A percentile compares a stretch with the other conserved stretches of the same genome.
Evolutionary conservation across 2,888 invertebrate species (phyloP).

Genomic region (Tinea pellionella): DNA sequence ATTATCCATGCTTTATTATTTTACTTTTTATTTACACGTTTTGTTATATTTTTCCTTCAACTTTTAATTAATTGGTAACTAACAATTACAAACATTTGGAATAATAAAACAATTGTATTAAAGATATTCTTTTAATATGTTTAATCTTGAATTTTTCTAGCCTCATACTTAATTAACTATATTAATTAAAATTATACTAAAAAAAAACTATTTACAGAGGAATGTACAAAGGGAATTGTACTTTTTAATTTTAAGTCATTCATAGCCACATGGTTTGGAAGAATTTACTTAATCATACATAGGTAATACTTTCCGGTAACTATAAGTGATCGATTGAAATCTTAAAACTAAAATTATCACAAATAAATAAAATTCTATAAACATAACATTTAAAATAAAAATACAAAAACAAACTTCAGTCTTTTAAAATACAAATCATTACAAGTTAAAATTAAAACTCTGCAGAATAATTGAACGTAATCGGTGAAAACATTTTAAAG

Average conservation of each 20-base stretch:
- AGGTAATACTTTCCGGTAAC: conserved; percentile 68
- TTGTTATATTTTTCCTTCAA: too few species aligned
- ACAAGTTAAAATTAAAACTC: neutral
- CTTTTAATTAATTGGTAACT: too few species aligned
- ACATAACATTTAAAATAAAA: conserved; percentile 46
- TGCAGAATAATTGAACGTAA: neutral
- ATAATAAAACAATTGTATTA: neutral
- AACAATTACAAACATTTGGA: too few species aligned
- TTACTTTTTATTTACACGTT: too few species aligned
- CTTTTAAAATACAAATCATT: conserved; percentile 32
- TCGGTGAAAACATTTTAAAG: neutral
- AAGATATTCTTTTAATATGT: neutral
- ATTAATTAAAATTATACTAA: neutral
- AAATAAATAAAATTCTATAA: conserved; percentile 61
- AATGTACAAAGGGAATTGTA: neutral
- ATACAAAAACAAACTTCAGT: conserved; percentile 51
- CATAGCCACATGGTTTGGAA: conserved; percentile 55
- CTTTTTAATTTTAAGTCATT: conserved; percentile 15
- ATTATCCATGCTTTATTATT: too few species aligned
- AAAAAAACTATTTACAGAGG: neutral
- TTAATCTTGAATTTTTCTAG: neutral
- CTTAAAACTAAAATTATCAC: conserved; percentile 49
- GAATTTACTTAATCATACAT: conserved; percentile 15
- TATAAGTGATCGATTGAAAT: conserved; percentile 53
- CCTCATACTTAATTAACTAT: neutral